Base-by-base conservation (phyloP, 2,888 invertebrate species). In the Hypomecis atomaria region DNA sequence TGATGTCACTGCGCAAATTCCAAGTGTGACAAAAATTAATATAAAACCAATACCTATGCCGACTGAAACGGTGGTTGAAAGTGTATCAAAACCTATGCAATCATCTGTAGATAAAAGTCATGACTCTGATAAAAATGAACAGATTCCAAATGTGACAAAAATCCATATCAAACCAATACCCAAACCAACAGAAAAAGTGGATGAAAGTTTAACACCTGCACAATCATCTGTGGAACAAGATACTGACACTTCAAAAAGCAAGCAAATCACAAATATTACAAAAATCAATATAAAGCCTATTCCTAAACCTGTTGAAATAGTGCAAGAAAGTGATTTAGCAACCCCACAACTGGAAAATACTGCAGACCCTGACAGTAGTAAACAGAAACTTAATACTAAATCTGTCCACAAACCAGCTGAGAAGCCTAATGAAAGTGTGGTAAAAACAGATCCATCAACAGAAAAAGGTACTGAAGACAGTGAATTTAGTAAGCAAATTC, bases 231-330 rank as follows among this genome's bases (percentile, higher is more conserved):
- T 6, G 6, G 53, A 48, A 37, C 37, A 43, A 43, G 23, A 37
- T 43, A 8, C 6, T 52, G 38, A 71, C 6, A 71, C 67, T 75
- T 72, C 78, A 71, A 64, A 53, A 37, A 63, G 49, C 13, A 68
- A 87, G 72, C 75, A 82, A 78, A 73, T 87, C 74, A 74, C 88
- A 73, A 82, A 77, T 81, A 72, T 88, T 34, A 82, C 86, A 57
- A 89, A 89, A 78, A 69, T 89, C 59, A 87, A 85, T 62, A 91
- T 90, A 13, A 94, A 91, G 79, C 92, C 87, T 75, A 88, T 94
- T 75, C 80, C 71, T 54, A 88, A 82, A 73, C 85, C 82, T 62
- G 60, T 75, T 55, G 81, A 83, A 60, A 85, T 80, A 71, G 75
- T 78, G 79, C 73, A 74, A 74, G 59, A 84, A 78, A 75, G 72